phyloP scores from a whole-genome alignment of 2,888 invertebrate genomes.

The Cynaeus angustus region DNA sequence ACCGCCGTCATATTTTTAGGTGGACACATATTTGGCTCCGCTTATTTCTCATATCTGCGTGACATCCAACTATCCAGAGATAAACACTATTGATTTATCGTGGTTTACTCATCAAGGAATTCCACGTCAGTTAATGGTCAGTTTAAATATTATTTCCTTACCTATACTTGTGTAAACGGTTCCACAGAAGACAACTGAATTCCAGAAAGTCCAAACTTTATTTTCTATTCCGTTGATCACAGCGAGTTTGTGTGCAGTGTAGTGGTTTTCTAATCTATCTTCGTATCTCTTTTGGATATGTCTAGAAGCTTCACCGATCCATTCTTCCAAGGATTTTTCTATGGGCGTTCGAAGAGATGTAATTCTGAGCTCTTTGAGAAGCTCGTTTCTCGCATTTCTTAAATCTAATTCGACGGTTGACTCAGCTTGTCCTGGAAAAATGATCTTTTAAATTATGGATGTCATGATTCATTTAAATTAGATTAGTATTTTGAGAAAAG shows the following conservation, averaged over 20 bases:
- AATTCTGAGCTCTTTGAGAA: constrained; percentile 63
- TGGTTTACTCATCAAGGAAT: constrained; percentile 5
- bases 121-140: not conserved
- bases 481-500: constrained; percentile 4
- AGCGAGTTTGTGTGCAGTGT: constrained; percentile 73
- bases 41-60: constrained; percentile 13
- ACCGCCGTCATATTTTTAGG: constrained; percentile 33
- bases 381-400: constrained; percentile 60
- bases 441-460: not conserved
- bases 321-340: constrained; percentile 67
- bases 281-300: constrained; percentile 51
- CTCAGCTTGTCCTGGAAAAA: constrained; percentile 61
- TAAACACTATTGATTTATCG: constrained; percentile 33
- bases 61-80: constrained; percentile 18
- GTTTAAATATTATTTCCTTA: constrained; percentile 70
- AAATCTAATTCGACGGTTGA: constrained; percentile 63
- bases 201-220: constrained; percentile 86
- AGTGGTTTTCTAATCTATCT: constrained; percentile 69
- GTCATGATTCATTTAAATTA: not conserved
- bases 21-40: constrained; percentile 30
- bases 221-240: constrained; percentile 58
- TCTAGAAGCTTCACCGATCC: constrained; percentile 71
- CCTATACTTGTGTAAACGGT: constrained; percentile 94
- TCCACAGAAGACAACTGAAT: constrained; percentile 89
- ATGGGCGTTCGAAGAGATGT: constrained; percentile 62